Base-by-base conservation (phyloP, 2,797 vertebrate genomes). In the Astyanax mexicanus region DNA sequence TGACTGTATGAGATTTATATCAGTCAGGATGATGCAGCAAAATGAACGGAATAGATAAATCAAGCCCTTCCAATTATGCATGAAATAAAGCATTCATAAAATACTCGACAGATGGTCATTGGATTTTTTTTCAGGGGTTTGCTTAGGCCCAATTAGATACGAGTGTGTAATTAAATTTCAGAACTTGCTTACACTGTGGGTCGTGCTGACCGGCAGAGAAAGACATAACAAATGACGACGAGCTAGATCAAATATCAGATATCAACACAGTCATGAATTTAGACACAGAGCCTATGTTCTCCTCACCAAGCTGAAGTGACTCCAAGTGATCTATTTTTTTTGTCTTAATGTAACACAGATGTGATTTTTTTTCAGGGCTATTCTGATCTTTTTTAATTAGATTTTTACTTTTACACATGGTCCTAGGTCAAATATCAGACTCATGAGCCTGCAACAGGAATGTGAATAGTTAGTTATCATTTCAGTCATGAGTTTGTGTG, bases 31-130 rank as follows among this genome's bases (percentile, higher is more conserved):
- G 11, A 70, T 57, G 44, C 66, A 51, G 42, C 52, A 29, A 62
- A 75, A 69, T 69, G 45, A 78, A 72, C 69, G 47, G 62, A 78
- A 60, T 10, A 61, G 12, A 29, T 37, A 57, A 6, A 54, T 42
- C 58, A 23, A 11, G 1, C 51, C 29, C 49, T 51, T 67, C 49
- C 49, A 57, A 25, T 55, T 67, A 81, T 40, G 19, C 65, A 83
- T 62, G 12, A 66, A 11, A 32, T 23, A 40, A 10, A 40, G 64
- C 65, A 70, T 77, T 79, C 69, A 78, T 38, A 57, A 73, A 72
- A 60, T 45, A 44, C 52, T 44, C 35, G 52, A 66, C 82, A 84
- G 82, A 80, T 84, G 80, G 51, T 38, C 61, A 45, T 12, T 37
- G 35, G 58, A 32, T 71, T 72, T 38, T 42, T 51, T 67, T 76